Evolutionary conservation across 2,113 vertebrate species (phyloP).

Genomic region (Coracopsis vasa): DNA sequence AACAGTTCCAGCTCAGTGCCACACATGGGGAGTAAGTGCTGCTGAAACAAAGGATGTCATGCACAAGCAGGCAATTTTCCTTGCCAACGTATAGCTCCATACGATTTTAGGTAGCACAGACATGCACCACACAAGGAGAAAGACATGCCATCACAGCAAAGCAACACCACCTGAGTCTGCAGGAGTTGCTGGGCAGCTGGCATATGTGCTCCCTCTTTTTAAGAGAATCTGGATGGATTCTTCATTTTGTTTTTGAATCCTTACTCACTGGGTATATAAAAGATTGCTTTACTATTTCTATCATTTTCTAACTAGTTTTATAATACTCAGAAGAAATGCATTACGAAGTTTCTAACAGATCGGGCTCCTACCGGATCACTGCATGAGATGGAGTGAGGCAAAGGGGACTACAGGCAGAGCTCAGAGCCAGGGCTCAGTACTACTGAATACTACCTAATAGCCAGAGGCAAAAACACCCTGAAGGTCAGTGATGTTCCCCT

Average conservation of each 20-base stretch:
- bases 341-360: background rate
- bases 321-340: background rate
- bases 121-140: rapidly evolving
- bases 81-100: background rate
- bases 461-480: constrained; percentile 27
- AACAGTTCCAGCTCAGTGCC: background rate
- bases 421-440: background rate
- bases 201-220: background rate
- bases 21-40: background rate
- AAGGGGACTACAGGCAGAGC: background rate
- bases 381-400: background rate
- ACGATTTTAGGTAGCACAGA: background rate
- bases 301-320: background rate
- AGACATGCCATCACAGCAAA: background rate
- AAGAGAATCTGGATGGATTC: background rate
- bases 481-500: constrained; percentile 1
- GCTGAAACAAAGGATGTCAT: background rate
- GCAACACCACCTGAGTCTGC: background rate
- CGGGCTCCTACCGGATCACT: background rate
- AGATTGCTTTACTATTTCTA: background rate
- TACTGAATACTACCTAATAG: background rate
- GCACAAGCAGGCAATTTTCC: background rate
- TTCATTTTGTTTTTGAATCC: background rate
- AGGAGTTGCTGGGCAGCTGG: background rate
- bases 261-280: background rate